A percentile compares a stretch with the other conserved stretches of the same genome.
Conservation (phyloP, 2,113 vertebrate species). For the Alexandromys fortis region DNA sequence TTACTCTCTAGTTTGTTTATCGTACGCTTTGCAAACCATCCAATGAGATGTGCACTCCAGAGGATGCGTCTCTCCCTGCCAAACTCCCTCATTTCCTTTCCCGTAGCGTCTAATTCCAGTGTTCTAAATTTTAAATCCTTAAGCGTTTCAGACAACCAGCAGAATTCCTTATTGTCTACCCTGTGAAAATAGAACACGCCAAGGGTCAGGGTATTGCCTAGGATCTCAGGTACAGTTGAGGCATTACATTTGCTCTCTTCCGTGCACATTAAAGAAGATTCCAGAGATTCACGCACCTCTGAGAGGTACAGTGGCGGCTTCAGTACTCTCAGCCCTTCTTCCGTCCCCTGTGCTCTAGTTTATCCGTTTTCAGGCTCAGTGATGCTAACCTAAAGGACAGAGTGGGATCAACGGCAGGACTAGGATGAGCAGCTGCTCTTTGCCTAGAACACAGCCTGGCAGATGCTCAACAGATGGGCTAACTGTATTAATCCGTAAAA, state of each 20-base stretch:
- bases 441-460: not conserved
- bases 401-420: not conserved
- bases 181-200: not conserved
- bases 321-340: accelerated
- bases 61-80: not conserved
- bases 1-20: not conserved
- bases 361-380: not conserved
- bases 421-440: not conserved
- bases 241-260: not conserved
- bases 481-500: not conserved
- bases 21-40: not conserved
- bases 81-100: not conserved
- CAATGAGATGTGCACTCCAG: not conserved
- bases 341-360: not conserved
- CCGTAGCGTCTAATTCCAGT: not conserved
- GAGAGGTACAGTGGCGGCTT: not conserved
- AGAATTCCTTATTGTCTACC: not conserved
- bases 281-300: not conserved
- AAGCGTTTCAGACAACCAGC: not conserved
- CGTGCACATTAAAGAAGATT: not conserved
- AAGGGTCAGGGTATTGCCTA: too few relatives aligned
- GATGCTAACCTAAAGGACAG: not conserved
- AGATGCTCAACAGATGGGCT: not conserved
- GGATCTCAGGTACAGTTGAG: not conserved
- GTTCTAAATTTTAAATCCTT: not conserved